Percentiles rank a stretch among this genome's conserved stretches.
Evolutionary conservation across 1,140 invertebrate species (phyloP).

Genomic region (Calephelis virginiensis): DNA sequence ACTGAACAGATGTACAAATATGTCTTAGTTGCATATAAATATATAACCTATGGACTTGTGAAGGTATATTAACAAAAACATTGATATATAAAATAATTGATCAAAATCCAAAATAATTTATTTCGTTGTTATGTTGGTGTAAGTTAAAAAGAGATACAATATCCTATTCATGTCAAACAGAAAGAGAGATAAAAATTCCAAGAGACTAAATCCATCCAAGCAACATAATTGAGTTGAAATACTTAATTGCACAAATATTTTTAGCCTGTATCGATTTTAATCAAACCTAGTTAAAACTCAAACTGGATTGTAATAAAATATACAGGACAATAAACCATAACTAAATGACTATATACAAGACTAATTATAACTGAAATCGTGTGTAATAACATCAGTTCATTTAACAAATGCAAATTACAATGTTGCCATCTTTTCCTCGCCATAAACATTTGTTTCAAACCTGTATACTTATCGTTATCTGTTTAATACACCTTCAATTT

Average conservation of each 20-base stretch:
- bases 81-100: too few species aligned
- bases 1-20: too few species aligned
- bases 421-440: constrained; percentile 25
- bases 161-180: too few species aligned
- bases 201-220: too few species aligned
- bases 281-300: constrained; percentile 23
- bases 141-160: too few species aligned
- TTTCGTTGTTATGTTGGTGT: too few species aligned
- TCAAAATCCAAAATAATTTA: too few species aligned
- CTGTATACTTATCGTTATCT: neutral
- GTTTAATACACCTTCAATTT: neutral
- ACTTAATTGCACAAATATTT: neutral
- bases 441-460: neutral
- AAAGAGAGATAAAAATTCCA: too few species aligned
- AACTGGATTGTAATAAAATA: constrained; percentile 59
- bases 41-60: too few species aligned
- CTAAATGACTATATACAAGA: constrained; percentile 50
- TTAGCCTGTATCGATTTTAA: neutral
- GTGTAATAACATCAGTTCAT: constrained; percentile 45
- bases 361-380: constrained; percentile 35
- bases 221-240: neutral
- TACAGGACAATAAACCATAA: constrained; percentile 53
- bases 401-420: constrained; percentile 57
- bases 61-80: too few species aligned
- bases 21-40: too few species aligned